Evolutionary conservation across 2,888 invertebrate species (phyloP).

Genomic region (Epiblema foenella): DNA sequence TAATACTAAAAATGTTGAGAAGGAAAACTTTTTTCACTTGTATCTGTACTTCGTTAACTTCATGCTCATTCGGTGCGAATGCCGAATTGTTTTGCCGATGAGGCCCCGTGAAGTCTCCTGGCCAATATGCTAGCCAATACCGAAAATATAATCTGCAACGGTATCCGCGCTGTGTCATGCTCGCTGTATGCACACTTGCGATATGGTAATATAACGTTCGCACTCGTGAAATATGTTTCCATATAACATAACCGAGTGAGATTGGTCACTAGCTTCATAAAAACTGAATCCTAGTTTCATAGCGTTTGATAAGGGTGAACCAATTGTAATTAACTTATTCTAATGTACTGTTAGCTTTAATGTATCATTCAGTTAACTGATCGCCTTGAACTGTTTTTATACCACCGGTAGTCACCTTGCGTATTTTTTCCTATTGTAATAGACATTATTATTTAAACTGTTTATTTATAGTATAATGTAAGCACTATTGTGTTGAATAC

Average conservation of each 20-base stretch:
- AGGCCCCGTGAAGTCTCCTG: too few relatives aligned
- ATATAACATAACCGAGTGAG: not conserved
- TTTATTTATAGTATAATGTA: slow-evolving; percentile 20
- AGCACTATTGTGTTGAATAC: not conserved
- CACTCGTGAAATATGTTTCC: not conserved
- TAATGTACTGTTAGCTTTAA: not conserved
- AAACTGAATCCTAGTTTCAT: not conserved
- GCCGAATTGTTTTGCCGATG: too few relatives aligned
- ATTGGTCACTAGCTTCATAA: not conserved
- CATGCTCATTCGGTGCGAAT: too few relatives aligned
- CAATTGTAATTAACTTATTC: not conserved
- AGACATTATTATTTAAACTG: slow-evolving; percentile 23
- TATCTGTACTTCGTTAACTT: too few relatives aligned
- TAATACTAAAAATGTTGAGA: too few relatives aligned
- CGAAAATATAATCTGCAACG: too few relatives aligned
- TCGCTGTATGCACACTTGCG: not conserved
- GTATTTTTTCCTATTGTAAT: slow-evolving; percentile 25
- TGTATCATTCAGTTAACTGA: slow-evolving; percentile 25
- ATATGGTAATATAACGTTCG: too few relatives aligned
- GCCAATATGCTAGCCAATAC: too few relatives aligned
- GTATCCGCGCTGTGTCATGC: not conserved
- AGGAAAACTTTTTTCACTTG: too few relatives aligned
- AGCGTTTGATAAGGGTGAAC: not conserved
- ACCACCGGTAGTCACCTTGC: slow-evolving; percentile 31
- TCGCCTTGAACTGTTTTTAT: slow-evolving; percentile 42